Evolutionary conservation across 35 echinoderm and acorn worm genomes (phyloP).

Genomic region (Holothuria glaberrima): DNA sequence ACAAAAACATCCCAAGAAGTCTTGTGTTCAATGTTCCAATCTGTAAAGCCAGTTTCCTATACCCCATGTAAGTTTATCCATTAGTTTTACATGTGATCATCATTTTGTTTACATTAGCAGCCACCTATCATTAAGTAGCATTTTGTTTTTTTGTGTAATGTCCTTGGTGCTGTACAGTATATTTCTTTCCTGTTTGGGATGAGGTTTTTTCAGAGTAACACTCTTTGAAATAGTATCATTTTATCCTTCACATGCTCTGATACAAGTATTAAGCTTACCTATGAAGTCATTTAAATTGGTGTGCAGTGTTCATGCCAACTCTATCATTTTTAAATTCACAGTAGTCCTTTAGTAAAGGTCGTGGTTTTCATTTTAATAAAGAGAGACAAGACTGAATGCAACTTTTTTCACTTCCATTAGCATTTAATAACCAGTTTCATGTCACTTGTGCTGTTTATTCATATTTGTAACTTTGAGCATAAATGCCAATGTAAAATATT

Average conservation of each 20-base stretch:
- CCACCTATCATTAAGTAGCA: too few species aligned
- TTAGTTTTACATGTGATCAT: neutral
- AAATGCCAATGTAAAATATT: too few species aligned
- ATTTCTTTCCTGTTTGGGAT: neutral
- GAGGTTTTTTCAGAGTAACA: neutral
- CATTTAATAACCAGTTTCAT: too few species aligned
- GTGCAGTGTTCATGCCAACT: too few species aligned
- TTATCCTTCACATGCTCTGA: neutral
- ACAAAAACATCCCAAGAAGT: conserved; percentile 73
- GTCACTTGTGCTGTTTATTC: too few species aligned
- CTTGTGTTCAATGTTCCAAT: conserved; percentile 50
- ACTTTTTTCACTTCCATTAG: too few species aligned
- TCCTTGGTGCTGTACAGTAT: neutral
- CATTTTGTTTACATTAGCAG: neutral
- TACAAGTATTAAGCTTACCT: neutral
- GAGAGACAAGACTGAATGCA: too few species aligned
- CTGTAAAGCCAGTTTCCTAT: conserved; percentile 60
- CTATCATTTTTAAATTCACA: too few species aligned
- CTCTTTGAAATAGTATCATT: neutral
- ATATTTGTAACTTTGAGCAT: too few species aligned
- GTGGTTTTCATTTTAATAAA: too few species aligned
- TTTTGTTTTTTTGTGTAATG: neutral
- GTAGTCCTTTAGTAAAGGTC: too few species aligned
- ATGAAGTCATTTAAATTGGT: too few species aligned
- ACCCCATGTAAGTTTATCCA: conserved; percentile 38